Evolutionary conservation across 2,888 invertebrate species (phyloP).

Genomic region (Ferdinandea cuprea): DNA sequence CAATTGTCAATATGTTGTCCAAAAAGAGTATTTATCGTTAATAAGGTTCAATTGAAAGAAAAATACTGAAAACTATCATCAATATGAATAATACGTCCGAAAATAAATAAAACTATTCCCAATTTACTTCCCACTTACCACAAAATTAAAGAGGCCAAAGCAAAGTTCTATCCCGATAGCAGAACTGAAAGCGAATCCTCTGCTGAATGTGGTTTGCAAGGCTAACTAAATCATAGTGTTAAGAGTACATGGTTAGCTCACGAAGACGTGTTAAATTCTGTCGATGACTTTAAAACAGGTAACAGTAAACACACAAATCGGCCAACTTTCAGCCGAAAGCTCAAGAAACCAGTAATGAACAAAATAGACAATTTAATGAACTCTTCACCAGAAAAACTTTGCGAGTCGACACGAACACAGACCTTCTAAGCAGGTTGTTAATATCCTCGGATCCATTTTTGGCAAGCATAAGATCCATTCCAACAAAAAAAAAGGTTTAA

Average conservation of each 20-base stretch:
- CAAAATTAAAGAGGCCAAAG: slow-evolving; percentile 34
- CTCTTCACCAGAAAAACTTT: no score
- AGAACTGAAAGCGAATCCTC: slow-evolving; percentile 20
- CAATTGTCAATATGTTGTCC: not conserved
- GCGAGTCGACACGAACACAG: no score
- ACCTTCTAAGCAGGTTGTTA: no score
- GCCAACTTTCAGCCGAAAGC: no score
- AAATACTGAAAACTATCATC: not conserved
- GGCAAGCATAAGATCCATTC: no score
- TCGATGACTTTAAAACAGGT: not conserved
- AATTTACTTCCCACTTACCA: slow-evolving; percentile 10
- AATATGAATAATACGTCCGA: not conserved
- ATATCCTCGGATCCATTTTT: no score
- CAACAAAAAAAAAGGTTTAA: no score
- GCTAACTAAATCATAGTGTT: not conserved
- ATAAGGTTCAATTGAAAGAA: not conserved
- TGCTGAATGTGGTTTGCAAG: slow-evolving; percentile 18
- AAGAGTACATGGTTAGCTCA: not conserved
- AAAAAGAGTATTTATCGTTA: not conserved
- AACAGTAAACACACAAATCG: no score
- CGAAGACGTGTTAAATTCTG: slow-evolving; percentile 1
- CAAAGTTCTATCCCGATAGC: slow-evolving; percentile 10
- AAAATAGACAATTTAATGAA: no score
- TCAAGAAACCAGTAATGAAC: no score
- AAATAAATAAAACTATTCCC: slow-evolving; percentile 3